A percentile compares a stretch with the other conserved stretches of the same genome.
Conservation (phyloP, 2,797 vertebrate species). For the Manis crassicaudata region DNA sequence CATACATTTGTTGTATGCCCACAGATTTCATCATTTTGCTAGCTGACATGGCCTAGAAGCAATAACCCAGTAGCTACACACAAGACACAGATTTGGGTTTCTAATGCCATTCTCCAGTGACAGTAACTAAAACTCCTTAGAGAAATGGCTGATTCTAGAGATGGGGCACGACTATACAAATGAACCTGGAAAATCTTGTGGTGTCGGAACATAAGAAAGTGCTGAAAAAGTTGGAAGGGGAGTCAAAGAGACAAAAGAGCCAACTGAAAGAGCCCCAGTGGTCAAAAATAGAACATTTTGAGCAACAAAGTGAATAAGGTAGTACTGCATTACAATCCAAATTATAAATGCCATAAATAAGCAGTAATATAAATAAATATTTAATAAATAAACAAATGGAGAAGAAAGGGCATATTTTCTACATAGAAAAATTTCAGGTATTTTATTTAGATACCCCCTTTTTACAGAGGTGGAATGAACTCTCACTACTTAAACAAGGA, state of each 20-base stretch:
- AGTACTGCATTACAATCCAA: neutral
- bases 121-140: neutral
- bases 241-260: neutral
- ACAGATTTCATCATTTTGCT: neutral
- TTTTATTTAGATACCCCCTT: neutral
- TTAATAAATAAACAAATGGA: neutral
- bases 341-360: neutral
- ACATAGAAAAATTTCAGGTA: no score
- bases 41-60: neutral
- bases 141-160: neutral
- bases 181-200: neutral
- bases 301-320: neutral
- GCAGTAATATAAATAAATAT: no score
- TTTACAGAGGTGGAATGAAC: neutral
- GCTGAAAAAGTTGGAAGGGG: neutral
- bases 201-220: neutral
- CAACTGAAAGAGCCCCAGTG: neutral
- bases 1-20: neutral
- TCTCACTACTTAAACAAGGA: neutral
- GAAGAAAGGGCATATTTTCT: neutral
- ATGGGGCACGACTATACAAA: neutral
- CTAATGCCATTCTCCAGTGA: neutral
- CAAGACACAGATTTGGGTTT: neutral
- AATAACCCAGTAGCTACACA: neutral
- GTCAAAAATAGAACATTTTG: neutral